Evolutionary conservation across 1,140 invertebrate genomes (phyloP).

Genomic region (Megalonaias nervosa): DNA sequence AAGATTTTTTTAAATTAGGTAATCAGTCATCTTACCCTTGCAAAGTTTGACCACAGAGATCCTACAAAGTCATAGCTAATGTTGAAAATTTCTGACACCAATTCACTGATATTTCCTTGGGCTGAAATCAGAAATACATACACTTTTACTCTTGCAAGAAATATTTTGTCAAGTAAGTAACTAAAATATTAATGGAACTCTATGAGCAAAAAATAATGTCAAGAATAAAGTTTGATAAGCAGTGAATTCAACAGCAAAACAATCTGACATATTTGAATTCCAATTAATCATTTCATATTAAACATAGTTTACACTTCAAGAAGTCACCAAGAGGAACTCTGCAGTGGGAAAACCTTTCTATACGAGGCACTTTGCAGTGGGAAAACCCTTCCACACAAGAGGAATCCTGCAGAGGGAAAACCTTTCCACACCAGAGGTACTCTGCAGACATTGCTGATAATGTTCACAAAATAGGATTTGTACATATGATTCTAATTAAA

Average conservation of each 20-base stretch:
- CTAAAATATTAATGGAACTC: background rate
- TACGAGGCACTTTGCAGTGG: too few relatives aligned
- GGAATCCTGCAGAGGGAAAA: too few relatives aligned
- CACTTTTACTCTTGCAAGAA: background rate
- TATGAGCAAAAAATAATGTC: too few relatives aligned
- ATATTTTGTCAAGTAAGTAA: background rate
- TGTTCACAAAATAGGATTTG: too few relatives aligned
- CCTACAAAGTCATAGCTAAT: constrained; percentile 91
- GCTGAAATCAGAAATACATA: constrained; percentile 67
- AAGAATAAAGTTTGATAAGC: background rate
- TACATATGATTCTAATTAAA: too few relatives aligned
- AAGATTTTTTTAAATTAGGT: background rate
- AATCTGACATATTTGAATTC: background rate
- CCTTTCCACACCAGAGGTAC: too few relatives aligned
- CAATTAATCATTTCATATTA: background rate
- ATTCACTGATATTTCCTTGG: constrained; percentile 84
- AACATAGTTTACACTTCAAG: background rate
- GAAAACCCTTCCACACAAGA: too few relatives aligned
- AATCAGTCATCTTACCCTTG: constrained; percentile 76
- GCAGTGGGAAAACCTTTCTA: too few relatives aligned
- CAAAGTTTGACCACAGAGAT: constrained; percentile 82
- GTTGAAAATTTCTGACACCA: constrained; percentile 87
- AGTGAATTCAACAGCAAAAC: background rate
- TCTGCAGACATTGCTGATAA: too few relatives aligned
- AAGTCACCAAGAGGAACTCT: too few relatives aligned